Base-by-base conservation (phyloP, 2,113 vertebrate species). In the Hippocampus comes region DNA sequence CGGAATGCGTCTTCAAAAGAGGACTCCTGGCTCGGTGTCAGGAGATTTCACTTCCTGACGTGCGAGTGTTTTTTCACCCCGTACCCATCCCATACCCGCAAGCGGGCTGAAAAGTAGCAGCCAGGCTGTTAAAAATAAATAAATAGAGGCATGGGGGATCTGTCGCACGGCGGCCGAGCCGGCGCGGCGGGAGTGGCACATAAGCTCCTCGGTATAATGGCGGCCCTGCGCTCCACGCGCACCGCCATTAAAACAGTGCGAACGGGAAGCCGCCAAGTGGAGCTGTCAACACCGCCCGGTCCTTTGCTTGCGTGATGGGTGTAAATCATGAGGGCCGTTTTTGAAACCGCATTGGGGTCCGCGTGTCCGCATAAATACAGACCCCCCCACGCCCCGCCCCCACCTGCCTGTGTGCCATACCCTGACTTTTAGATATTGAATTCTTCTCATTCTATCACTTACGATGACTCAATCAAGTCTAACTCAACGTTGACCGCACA, bases 251-350 rank as follows among this genome's bases (percentile, higher is more conserved):
- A 86, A 90, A 84, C 86, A 84, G 88, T 91, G 75, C 84, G 91
- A 85, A 90, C 77, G 65, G 81, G 79, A 86, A 85, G 81, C 88
- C 85, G 88, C 89, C 89, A 90, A 90, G 86, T 86, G 88, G 74
- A 78, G 76, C 88, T 92, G 91, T 92, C 91, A 91, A 92, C 91
- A 89, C 92, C 87, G 91, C 89, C 84, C 82, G 78, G 88, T 80
- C 86, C 82, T 87, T 86, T 92, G 90, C 21, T 88, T 88, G 82
- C 84, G 78, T 90, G 91, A 91, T 87, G 90, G 86, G 83, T 84
- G 88, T 92, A 92, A 92, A 92, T 92, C 92, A 92, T 67, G 7
- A 3, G 83, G 82, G 81, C 85, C 86, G 86, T 78, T 92, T 92
- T 88, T 92, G 90, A 92, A 91, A 92, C 88, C 89, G 88, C 87